A percentile compares a stretch with the other conserved stretches of the same genome.
These are phyloP conservation scores for Acanthurus lineatus DNA, from an alignment of 2,797 vertebrate species.

Conservation along the genomic window DNA sequence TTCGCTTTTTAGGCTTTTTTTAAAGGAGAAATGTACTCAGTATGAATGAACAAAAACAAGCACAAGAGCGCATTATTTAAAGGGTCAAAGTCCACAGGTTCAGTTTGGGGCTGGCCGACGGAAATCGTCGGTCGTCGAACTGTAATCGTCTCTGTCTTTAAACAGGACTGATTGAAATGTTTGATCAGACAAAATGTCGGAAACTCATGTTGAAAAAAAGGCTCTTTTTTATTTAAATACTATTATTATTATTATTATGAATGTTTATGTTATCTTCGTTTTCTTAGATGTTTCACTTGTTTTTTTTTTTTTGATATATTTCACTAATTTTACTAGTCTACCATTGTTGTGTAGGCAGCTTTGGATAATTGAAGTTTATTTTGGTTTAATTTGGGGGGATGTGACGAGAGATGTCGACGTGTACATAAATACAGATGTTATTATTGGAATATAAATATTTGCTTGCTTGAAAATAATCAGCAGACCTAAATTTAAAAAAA, in stretches of 20 bases:
- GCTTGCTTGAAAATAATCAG: constrained; percentile 70
- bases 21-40: no score
- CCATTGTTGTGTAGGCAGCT: constrained; percentile 64
- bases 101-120: background rate
- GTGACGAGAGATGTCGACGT: constrained; percentile 60
- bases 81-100: constrained; percentile 22
- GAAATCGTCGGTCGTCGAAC: background rate
- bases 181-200: background rate
- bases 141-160: background rate
- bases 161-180: background rate
- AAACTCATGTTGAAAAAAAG: background rate
- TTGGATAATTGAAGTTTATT: constrained; percentile 37
- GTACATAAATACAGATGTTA: constrained; percentile 80
- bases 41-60: constrained; percentile 26
- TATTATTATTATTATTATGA: constrained; percentile 56
- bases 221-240: constrained; percentile 64
- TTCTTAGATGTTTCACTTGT: constrained; percentile 59
- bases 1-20: constrained; percentile 16
- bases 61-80: constrained; percentile 30
- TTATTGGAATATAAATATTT: constrained; percentile 73
- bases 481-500: background rate
- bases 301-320: constrained; percentile 60
- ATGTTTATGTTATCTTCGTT: constrained; percentile 61
- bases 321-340: constrained; percentile 64
- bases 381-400: constrained; percentile 40